These are phyloP conservation scores for Melanotaenia pygmaea DNA, from an alignment of 2,797 vertebrate genomes.

Conservation along the genomic window DNA sequence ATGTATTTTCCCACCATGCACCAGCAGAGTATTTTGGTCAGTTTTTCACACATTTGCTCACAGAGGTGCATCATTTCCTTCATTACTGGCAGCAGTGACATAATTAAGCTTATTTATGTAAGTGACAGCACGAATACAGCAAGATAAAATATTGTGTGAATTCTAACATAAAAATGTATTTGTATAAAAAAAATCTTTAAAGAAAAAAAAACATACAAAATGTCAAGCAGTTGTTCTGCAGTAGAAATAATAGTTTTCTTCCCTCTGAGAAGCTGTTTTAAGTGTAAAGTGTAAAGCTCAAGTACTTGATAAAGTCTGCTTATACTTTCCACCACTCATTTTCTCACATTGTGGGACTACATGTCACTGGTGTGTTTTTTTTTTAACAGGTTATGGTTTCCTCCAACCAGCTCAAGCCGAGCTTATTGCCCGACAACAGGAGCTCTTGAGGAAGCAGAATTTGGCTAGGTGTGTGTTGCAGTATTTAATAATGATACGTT, in stretches of 20 bases:
- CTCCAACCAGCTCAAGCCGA: constrained; percentile 94
- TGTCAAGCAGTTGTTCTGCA: background rate
- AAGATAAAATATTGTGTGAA: background rate
- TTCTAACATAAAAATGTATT: background rate
- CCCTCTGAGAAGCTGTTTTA: background rate
- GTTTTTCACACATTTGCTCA: background rate
- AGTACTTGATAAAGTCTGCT: background rate
- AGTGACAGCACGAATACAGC: background rate
- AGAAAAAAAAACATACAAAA: background rate
- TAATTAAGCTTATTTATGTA: background rate
- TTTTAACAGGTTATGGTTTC: constrained; percentile 90
- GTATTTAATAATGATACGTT: background rate
- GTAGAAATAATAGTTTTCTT: background rate
- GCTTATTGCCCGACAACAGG: constrained; percentile 94
- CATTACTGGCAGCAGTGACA: background rate
- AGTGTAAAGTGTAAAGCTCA: background rate
- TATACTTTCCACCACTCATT: background rate
- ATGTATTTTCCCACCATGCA: no score
- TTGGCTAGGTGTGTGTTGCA: constrained; percentile 87
- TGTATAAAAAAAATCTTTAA: background rate
- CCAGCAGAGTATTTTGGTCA: background rate
- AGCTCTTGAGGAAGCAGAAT: constrained; percentile 96
- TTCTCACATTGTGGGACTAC: background rate
- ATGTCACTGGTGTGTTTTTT: background rate
- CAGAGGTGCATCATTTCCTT: background rate